Conservation (phyloP, 2,113 vertebrate species). For the Anolis sagrei region DNA sequence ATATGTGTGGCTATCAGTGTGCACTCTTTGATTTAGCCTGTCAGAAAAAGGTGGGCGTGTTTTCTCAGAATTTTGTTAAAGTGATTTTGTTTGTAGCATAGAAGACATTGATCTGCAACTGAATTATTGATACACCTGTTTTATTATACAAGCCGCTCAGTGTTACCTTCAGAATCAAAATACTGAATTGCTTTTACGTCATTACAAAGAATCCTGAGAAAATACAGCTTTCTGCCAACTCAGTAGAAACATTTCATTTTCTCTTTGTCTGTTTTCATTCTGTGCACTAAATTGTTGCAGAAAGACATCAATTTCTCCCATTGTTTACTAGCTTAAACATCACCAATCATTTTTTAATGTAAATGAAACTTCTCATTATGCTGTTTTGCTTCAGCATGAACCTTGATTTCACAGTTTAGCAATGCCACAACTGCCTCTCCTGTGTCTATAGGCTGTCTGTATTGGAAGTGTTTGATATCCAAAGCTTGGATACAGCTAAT, state of each 20-base stretch:
- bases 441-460: background rate
- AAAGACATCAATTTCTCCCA: background rate
- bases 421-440: background rate
- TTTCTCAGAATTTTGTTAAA: background rate
- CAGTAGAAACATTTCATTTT: conserved; percentile 31
- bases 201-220: conserved; percentile 47
- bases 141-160: background rate
- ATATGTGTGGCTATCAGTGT: conserved; percentile 33
- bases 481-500: background rate
- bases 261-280: background rate
- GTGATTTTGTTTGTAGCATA: background rate
- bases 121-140: background rate
- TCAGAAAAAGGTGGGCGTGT: background rate
- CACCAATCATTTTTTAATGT: conserved; percentile 23
- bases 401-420: background rate
- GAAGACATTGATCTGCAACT: background rate
- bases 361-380: conserved; percentile 8
- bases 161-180: background rate
- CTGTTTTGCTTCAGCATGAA: background rate
- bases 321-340: conserved; percentile 30
- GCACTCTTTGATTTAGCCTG: conserved; percentile 41
- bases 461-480: background rate
- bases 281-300: conserved; percentile 14
- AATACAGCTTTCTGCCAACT: conserved; percentile 29
- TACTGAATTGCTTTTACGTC: background rate